These are phyloP conservation scores for Oxytorus armatus DNA, from an alignment of 2,888 invertebrate genomes.

Conservation along the genomic window DNA sequence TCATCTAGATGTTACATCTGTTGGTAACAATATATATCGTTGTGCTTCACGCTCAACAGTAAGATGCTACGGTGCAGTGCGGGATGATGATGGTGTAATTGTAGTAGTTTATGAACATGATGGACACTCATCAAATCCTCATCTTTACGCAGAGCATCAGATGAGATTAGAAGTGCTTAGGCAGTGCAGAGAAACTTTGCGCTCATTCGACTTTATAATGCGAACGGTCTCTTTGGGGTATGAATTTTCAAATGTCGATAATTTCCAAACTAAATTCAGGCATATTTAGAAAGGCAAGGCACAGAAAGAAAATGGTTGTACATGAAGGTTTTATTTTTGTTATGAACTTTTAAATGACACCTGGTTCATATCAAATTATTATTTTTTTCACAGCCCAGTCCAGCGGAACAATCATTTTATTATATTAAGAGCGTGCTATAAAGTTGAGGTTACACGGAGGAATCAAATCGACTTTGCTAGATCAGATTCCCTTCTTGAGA, in stretches of 20 bases:
- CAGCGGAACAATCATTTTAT: too few relatives aligned
- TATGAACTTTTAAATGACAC: too few relatives aligned
- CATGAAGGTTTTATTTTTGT: too few relatives aligned
- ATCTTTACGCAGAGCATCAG: not conserved
- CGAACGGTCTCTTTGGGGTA: not conserved
- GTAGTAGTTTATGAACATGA: not conserved
- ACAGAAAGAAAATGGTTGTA: too few relatives aligned
- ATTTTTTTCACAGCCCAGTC: too few relatives aligned
- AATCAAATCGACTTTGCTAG: too few relatives aligned
- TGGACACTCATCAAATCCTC: not conserved
- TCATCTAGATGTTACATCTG: not conserved
- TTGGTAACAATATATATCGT: not conserved
- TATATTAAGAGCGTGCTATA: too few relatives aligned
- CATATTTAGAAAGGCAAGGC: too few relatives aligned
- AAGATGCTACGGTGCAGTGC: not conserved
- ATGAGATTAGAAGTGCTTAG: not conserved
- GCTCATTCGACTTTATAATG: not conserved
- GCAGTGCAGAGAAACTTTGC: not conserved
- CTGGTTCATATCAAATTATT: too few relatives aligned
- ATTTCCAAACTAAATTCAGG: too few relatives aligned
- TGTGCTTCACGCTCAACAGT: not conserved
- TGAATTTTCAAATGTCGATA: not conserved
- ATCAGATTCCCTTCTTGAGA: too few relatives aligned
- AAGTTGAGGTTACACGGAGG: too few relatives aligned
- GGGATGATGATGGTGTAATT: not conserved